Conservation (phyloP, 2,113 vertebrate species). For the Dipodomys merriami region DNA sequence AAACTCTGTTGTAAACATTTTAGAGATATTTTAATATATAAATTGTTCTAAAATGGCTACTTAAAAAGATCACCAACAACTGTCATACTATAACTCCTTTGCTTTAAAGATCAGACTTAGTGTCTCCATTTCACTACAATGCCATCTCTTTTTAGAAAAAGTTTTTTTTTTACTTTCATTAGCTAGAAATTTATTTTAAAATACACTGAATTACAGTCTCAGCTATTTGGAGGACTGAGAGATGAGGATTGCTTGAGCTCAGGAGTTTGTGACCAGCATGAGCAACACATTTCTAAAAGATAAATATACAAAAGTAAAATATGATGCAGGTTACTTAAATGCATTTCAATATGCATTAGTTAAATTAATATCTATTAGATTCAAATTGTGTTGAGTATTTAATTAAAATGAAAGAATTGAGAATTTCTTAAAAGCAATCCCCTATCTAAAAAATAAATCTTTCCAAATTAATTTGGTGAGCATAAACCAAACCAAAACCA, state of each 20-base stretch:
- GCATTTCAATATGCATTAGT: not conserved
- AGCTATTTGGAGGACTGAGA: not conserved
- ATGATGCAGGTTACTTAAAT: not conserved
- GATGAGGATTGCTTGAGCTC: not conserved
- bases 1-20: not conserved
- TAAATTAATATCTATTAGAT: conserved; percentile 37
- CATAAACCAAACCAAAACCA: too few relatives aligned
- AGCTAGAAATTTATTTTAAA: conserved; percentile 49
- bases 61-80: not conserved
- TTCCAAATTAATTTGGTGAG: too few relatives aligned
- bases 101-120: conserved; percentile 38
- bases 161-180: conserved; percentile 21
- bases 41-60: not conserved
- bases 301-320: not conserved
- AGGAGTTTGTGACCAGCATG: not conserved
- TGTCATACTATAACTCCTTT: not conserved
- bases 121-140: conserved; percentile 23
- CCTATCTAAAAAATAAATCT: not conserved
- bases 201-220: not conserved
- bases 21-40: not conserved
- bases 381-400: conserved; percentile 34
- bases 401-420: conserved; percentile 44
- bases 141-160: not conserved
- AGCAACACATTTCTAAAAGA: not conserved
- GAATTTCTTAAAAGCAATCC: conserved; percentile 24